Evolutionary conservation across 2,113 vertebrate species (phyloP).

Genomic region (Muntiacus reevesi): DNA sequence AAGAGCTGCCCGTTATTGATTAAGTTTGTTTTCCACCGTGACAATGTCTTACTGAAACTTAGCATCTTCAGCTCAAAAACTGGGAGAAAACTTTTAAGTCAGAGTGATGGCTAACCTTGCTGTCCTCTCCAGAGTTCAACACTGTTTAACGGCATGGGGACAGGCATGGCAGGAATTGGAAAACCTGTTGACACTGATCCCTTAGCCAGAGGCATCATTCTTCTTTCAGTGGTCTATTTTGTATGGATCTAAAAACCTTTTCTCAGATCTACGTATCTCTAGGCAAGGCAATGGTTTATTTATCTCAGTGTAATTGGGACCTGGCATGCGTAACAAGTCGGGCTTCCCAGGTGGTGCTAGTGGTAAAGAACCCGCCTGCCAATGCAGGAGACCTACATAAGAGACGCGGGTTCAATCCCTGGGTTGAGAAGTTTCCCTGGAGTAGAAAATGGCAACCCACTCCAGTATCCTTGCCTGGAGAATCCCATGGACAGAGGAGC

Average conservation of each 20-base stretch:
- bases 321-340: background rate
- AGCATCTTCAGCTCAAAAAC: conserved; percentile 65
- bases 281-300: background rate
- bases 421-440: background rate
- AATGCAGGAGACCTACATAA: background rate
- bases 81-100: conserved; percentile 58
- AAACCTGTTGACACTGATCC: background rate
- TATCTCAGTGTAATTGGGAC: background rate
- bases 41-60: conserved; percentile 70
- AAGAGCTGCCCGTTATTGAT: conserved; percentile 68
- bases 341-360: background rate
- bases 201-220: background rate
- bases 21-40: conserved; percentile 22
- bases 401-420: background rate
- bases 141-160: background rate
- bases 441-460: background rate
- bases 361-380: background rate
- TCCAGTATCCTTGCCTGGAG: background rate
- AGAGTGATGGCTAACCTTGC: conserved; percentile 44
- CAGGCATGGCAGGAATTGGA: background rate
- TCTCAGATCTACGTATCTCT: background rate
- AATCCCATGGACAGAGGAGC: background rate
- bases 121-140: background rate
- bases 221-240: background rate
- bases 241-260: background rate